These are phyloP conservation scores for Chrysogorgia sp. DNA, from an alignment of 92 coral and sea anemone species.

Conservation along the genomic window DNA sequence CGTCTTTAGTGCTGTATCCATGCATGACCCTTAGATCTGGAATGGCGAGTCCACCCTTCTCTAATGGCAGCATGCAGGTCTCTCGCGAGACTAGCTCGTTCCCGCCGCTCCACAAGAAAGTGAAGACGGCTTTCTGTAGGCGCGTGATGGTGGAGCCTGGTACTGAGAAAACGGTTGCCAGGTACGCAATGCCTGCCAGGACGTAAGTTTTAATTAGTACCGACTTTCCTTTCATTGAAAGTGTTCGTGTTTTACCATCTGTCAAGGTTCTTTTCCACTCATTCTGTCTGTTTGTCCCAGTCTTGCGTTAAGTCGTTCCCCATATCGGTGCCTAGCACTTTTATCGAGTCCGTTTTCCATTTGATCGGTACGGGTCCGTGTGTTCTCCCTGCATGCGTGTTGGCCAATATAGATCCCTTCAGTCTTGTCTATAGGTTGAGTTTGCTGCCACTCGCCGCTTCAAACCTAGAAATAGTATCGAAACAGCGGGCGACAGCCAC, in stretches of 20 bases:
- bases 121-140: slow-evolving; percentile 12
- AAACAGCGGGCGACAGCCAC: slow-evolving; percentile 16
- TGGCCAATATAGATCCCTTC: slow-evolving; percentile 60
- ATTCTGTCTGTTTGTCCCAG: slow-evolving; percentile 23
- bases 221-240: slow-evolving; percentile 47
- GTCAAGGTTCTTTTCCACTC: slow-evolving; percentile 36
- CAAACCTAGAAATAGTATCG: slow-evolving; percentile 6
- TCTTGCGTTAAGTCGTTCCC: slow-evolving; percentile 26
- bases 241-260: slow-evolving; percentile 24
- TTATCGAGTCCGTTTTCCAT: slow-evolving; percentile 47
- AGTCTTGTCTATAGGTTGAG: slow-evolving; percentile 34
- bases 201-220: slow-evolving; percentile 36
- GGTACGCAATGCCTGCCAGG: slow-evolving; percentile 48
- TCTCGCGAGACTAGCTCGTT: slow-evolving; percentile 22
- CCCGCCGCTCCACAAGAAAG: slow-evolving; percentile 21
- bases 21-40: slow-evolving; percentile 5
- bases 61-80: neutral
- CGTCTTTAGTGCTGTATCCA: neutral
- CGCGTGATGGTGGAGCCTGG: slow-evolving; percentile 32
- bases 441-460: slow-evolving; percentile 39
- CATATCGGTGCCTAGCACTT: slow-evolving; percentile 47
- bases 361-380: slow-evolving; percentile 46
- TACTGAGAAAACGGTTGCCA: slow-evolving; percentile 33
- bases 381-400: slow-evolving; percentile 34
- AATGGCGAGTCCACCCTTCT: neutral